Evolutionary conservation across 2,113 vertebrate species (phyloP), one percentile per base, ranked within the genome.

Genomic region (Leuciscus idus): DNA sequence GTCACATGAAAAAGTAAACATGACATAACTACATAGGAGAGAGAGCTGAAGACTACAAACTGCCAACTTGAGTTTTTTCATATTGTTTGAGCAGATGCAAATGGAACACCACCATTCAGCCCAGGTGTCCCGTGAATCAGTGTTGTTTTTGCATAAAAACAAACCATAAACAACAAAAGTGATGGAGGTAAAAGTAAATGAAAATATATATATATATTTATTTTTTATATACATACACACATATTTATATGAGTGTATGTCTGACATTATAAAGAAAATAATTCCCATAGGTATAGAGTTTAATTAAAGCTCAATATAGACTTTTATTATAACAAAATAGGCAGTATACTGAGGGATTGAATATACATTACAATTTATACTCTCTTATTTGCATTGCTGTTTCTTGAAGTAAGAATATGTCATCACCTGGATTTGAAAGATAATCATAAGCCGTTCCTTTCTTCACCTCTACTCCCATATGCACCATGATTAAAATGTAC

Each of bases 311-410:
- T 97, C 95, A 95, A 96, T 96, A 96, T 96, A 97, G 91, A 96
- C 94, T 95, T 96, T 96, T 95, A 96, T 97, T 97, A 96, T 98
- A 98, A 97, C 97, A 99, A 99, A 99, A 99, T 99, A 99, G 97
- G 97, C 98, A 98, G 96, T 98, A 94, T 97, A 97, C 95, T 95
- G 94, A 97, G 96, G 96, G 96, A 57, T 98, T 98, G 98, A 97
- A 98, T 98, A 97, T 94, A 95, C 95, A 96, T 97, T 97, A 91
- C 92, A 96, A 96, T 97, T 96, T 93, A 96, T 94, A 92, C 86
- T 92, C 88, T 94, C 92, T 92, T 95, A 94, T 94, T 94, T 93
- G 94, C 95, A 96, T 95, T 87, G 89, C 95, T 93, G 93, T 94
- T 93, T 94, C 93, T 91, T 94, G 79, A 83, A 88, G 90, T 90